Conservation (phyloP, 2,797 vertebrate genomes). For the Octomys mimax region DNA sequence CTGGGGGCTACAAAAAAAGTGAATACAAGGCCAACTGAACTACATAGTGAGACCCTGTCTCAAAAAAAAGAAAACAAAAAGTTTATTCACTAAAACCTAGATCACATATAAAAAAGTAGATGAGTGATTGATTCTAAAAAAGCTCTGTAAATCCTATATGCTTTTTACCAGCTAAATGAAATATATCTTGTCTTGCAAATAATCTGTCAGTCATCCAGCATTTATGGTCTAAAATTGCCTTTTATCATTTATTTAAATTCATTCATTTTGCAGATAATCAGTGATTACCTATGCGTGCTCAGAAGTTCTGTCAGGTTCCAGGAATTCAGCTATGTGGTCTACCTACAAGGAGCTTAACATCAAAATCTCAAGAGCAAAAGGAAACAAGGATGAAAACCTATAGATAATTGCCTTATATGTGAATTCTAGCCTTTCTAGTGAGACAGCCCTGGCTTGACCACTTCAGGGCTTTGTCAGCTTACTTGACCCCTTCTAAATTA, state of each 20-base stretch:
- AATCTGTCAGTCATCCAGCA: not conserved
- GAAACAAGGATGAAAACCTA: not conserved
- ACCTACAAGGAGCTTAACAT: not conserved
- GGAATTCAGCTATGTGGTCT: not conserved
- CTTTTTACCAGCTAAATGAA: conserved; percentile 33
- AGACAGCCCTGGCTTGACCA: not conserved
- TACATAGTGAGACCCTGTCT: too few relatives aligned
- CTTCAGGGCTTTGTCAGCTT: not conserved
- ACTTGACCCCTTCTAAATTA: not conserved
- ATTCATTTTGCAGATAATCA: not conserved
- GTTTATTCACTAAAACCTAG: too few relatives aligned
- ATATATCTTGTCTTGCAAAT: not conserved
- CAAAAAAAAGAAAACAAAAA: too few relatives aligned
- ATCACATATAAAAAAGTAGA: not conserved
- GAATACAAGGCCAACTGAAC: too few relatives aligned
- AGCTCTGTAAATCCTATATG: conserved; percentile 7
- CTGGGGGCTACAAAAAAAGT: too few relatives aligned
- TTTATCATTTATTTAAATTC: conserved; percentile 24
- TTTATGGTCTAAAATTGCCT: conserved; percentile 22
- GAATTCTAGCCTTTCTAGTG: not conserved
- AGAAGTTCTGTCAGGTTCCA: not conserved
- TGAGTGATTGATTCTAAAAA: conserved; percentile 13
- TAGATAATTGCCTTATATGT: not conserved
- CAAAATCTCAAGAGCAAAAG: not conserved
- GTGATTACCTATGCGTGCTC: not conserved